A percentile compares a stretch with the other conserved stretches of the same genome.
phyloP scores from a whole-genome alignment of 2,113 vertebrate species.

The Pholis gunnellus region DNA sequence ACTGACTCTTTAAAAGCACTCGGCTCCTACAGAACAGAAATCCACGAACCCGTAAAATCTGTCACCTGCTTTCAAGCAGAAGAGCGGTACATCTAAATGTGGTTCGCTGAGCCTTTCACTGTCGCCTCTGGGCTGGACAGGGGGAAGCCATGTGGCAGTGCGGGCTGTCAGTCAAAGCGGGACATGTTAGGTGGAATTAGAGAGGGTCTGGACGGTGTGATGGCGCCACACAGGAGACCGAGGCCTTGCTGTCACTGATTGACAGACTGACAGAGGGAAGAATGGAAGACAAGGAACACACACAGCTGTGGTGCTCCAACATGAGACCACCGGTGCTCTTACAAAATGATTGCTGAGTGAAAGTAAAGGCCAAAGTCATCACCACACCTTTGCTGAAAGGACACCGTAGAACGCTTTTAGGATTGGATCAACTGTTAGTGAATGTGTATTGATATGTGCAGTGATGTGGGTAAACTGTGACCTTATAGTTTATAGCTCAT shows the following conservation, averaged over 20 bases:
- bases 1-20: slow-evolving; percentile 31
- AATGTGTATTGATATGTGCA: neutral
- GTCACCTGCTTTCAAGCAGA: slow-evolving; percentile 14
- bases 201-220: slow-evolving; percentile 40
- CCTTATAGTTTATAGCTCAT: no score
- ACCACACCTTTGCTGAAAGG: neutral
- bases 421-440: neutral
- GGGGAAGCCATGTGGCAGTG: slow-evolving; percentile 18
- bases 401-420: neutral
- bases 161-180: slow-evolving; percentile 61
- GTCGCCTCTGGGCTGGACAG: slow-evolving; percentile 10
- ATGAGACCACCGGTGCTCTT: slow-evolving; percentile 14
- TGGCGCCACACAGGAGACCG: slow-evolving; percentile 23
- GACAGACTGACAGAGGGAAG: slow-evolving; percentile 36
- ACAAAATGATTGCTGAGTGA: slow-evolving; percentile 9
- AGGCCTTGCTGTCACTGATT: slow-evolving; percentile 33
- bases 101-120: slow-evolving; percentile 20
- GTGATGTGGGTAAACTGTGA: neutral
- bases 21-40: slow-evolving; percentile 32
- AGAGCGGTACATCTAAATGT: neutral
- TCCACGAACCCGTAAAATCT: slow-evolving; percentile 40
- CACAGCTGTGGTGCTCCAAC: slow-evolving; percentile 22
- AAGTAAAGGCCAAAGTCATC: neutral
- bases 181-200: slow-evolving; percentile 54
- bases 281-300: slow-evolving; percentile 29